Evolutionary conservation across 2,888 invertebrate species (phyloP).

Genomic region (Heliconius sara): DNA sequence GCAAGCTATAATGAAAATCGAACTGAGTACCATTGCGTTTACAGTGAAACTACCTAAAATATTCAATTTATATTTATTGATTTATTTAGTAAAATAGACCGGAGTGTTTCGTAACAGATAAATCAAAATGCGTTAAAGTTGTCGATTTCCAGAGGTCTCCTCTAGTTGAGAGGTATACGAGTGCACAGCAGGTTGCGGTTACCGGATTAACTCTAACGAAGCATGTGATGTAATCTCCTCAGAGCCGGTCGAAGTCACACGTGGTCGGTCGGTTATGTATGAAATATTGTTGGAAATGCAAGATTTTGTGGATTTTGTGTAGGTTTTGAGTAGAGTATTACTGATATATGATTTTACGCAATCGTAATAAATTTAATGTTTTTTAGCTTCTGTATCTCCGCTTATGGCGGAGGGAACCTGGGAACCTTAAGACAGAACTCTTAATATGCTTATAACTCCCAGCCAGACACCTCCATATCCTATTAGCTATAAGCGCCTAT

Average conservation of each 20-base stretch:
- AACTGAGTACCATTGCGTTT: background rate
- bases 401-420: no score
- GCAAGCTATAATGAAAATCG: background rate
- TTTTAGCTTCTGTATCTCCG: no score
- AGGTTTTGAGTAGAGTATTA: no score
- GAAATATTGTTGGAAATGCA: background rate
- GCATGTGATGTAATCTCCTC: conserved; percentile 44
- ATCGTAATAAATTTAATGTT: no score
- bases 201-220: conserved; percentile 57
- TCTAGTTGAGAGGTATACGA: conserved; percentile 36
- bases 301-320: background rate
- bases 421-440: no score
- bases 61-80: no score
- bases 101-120: conserved; percentile 9
- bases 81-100: no score
- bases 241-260: conserved; percentile 36
- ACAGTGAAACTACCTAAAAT: background rate
- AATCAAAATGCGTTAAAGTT: conserved; percentile 8
- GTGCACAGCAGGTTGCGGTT: conserved; percentile 39
- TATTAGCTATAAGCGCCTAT: no score
- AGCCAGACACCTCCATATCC: no score
- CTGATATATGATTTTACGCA: no score
- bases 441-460: no score
- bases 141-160: conserved; percentile 32
- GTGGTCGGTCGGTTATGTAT: conserved; percentile 7